phyloP scores from a whole-genome alignment of 1,140 invertebrate species.

The Danaus plexippus region DNA sequence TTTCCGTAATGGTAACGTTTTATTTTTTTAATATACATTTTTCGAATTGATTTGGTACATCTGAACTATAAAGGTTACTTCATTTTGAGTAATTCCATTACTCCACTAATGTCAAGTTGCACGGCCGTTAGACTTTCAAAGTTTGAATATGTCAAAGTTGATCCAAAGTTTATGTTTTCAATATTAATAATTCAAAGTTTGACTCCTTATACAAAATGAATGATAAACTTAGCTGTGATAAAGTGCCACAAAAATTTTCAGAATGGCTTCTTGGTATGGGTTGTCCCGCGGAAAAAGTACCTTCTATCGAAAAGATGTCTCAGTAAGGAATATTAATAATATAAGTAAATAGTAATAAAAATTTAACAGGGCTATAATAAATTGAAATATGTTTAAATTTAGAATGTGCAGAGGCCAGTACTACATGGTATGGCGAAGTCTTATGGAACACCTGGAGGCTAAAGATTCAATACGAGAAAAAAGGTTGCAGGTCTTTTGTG shows the following conservation, averaged over 20 bases:
- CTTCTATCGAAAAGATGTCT: conserved; percentile 43
- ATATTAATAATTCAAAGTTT: no score
- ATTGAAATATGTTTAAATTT: neutral
- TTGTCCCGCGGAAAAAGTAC: conserved; percentile 50
- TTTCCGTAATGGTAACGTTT: no score
- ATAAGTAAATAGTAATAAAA: conserved; percentile 2
- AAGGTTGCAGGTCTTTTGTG: conserved; percentile 47
- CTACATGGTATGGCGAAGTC: conserved; percentile 58
- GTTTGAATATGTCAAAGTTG: no score
- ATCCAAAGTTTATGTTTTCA: no score
- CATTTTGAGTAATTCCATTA: no score
- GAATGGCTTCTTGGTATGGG: conserved; percentile 58
- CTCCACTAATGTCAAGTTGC: no score
- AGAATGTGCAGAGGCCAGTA: conserved; percentile 60
- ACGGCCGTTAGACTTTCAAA: no score
- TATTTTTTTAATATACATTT: no score
- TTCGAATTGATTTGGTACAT: no score
- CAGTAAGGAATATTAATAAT: conserved; percentile 31
- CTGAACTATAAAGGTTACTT: no score
- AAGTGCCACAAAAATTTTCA: conserved; percentile 50
- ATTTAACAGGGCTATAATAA: neutral
- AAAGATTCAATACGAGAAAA: conserved; percentile 42
- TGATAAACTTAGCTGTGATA: conserved; percentile 46
- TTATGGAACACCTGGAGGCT: conserved; percentile 53
- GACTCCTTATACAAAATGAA: no score